Percentiles rank a stretch among this genome's conserved stretches.
Conservation (phyloP, 2,797 vertebrate species). For the Melanotaenia parkinsoni region DNA sequence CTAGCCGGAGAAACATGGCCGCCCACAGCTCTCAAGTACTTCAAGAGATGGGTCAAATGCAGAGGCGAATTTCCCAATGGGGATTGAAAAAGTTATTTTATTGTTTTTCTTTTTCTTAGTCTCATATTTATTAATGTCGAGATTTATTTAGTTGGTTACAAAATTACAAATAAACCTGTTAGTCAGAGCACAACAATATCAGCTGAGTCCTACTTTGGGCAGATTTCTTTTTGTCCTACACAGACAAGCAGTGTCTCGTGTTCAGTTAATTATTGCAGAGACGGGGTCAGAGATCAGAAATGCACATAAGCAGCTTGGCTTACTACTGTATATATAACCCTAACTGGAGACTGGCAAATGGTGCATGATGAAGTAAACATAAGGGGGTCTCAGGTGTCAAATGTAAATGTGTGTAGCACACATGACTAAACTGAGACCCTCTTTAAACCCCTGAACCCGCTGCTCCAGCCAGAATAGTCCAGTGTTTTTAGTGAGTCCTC, state of each 20-base stretch:
- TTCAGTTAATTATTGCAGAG: conserved; percentile 26
- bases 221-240: background rate
- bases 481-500: conserved; percentile 37
- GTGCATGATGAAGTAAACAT: conserved; percentile 37
- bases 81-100: too few species aligned
- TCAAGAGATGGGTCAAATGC: too few species aligned
- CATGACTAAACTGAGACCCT: conserved; percentile 26
- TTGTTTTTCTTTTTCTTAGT: background rate
- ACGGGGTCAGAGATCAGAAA: conserved; percentile 16
- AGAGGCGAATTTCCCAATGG: too few species aligned
- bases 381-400: conserved; percentile 41
- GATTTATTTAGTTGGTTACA: background rate
- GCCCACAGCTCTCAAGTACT: too few species aligned
- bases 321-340: background rate
- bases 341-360: conserved; percentile 8
- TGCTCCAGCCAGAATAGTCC: conserved; percentile 18
- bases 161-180: too few species aligned
- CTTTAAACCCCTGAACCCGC: conserved; percentile 6
- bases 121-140: too few species aligned
- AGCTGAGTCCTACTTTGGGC: background rate
- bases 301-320: conserved; percentile 2
- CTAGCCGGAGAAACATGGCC: too few species aligned
- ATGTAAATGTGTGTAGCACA: conserved; percentile 16
- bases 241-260: background rate
- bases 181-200: background rate